Percentiles rank a stretch among this genome's conserved stretches.
Conservation (phyloP, 2,797 vertebrate species). For the Neomorphus geoffroyi region DNA sequence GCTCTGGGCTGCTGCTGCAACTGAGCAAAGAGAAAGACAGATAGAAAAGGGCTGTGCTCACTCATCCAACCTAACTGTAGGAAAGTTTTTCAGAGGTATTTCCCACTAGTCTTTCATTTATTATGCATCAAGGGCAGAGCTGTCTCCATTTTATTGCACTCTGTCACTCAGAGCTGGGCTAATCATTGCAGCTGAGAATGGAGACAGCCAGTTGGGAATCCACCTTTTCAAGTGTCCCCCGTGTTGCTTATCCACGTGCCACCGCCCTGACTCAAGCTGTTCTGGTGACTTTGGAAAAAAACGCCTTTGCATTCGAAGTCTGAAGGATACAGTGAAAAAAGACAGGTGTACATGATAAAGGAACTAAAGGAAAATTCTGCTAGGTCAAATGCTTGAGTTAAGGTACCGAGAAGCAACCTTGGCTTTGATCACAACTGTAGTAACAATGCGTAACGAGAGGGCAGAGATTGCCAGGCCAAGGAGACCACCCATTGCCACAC, state of each 20-base stretch:
- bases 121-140: constrained; percentile 38
- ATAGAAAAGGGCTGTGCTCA: neutral
- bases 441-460: fast-evolving
- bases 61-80: neutral
- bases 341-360: neutral
- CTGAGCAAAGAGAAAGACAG: neutral
- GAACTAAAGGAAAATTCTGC: neutral
- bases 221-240: neutral
- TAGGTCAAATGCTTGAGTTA: neutral
- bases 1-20: neutral
- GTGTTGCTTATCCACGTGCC: neutral
- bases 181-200: constrained; percentile 28
- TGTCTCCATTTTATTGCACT: constrained; percentile 35
- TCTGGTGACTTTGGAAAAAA: neutral
- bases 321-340: neutral
- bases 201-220: neutral
- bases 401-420: neutral
- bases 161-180: constrained; percentile 30
- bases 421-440: neutral
- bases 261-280: neutral
- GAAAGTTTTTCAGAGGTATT: constrained; percentile 5
- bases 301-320: neutral
- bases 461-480: neutral
- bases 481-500: neutral
- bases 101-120: neutral